Base-by-base conservation (phyloP, 1,140 invertebrate genomes). In the Neuroterus valhalla region DNA sequence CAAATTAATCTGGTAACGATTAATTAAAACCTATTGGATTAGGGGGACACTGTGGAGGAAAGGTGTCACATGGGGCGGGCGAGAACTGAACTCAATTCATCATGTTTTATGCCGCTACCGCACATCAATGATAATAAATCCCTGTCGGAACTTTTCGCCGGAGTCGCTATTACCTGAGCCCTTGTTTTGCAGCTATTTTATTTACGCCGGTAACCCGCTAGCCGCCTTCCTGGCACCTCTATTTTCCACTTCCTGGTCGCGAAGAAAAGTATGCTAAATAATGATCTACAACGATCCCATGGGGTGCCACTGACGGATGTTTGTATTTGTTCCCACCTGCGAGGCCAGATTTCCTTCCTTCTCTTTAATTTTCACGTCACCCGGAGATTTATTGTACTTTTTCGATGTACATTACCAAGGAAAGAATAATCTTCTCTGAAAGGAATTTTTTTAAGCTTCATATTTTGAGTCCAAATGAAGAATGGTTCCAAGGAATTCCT, bases 91-190 rank as follows among this genome's bases (percentile, higher is more conserved):
- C 84, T 78, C 82, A 79, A 87, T 88, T 87, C 84, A 88, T 88
- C 87, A 87, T 85, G 81, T 87, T 87, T 86, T 83, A 78, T 76
- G 84, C 82, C 76, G 77, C 72, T 70, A 72, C 71, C 72, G 74
- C 77, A 67, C 84, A 83, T 86, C 85, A 82, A 86, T 85, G 82
- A 83, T 87, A 86, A 88, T 88, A 88, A 88, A 88, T 88, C 84
- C 75, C 71, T 78, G 86, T 88, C 85, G 70, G 48, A 74, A 42
- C 42, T 38, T 23, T 73, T 66, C 45, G 71, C 70, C 45, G 23
- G 43, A 66, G 66, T 38, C 19, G 62, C 23, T 76, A 74, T 52
- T 50, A 43, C 43, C 44, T 44, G 21, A 46, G 44, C 62, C 14
- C 66, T 31, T 74, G 70, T 76, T 80, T 76, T 70, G 71, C 48